Evolutionary conservation across 2,888 invertebrate species (phyloP).

Genomic region (Troilus luridus): DNA sequence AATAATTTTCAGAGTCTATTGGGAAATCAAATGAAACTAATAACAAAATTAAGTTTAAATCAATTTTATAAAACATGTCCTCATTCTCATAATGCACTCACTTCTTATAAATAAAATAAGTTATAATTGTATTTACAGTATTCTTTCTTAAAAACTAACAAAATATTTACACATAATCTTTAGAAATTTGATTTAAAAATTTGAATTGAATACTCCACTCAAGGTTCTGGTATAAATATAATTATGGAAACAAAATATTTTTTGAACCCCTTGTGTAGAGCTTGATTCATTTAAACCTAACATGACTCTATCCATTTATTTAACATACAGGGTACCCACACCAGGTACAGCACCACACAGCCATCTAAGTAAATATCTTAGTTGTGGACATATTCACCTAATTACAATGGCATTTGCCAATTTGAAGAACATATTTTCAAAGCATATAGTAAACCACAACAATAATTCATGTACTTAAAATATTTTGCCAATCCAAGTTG

Average conservation of each 20-base stretch:
- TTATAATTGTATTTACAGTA: slow-evolving; percentile 55
- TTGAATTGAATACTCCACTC: slow-evolving; percentile 29
- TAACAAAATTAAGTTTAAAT: slow-evolving; percentile 15
- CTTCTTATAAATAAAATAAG: slow-evolving; percentile 55
- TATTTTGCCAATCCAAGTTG: slow-evolving; percentile 8
- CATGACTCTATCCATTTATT: slow-evolving; percentile 51
- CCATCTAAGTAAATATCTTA: slow-evolving; percentile 55
- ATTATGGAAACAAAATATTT: slow-evolving; percentile 11
- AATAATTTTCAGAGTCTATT: neutral
- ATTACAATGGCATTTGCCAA: neutral
- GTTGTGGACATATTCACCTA: slow-evolving; percentile 17
- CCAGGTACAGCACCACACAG: slow-evolving; percentile 59
- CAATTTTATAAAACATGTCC: slow-evolving; percentile 46
- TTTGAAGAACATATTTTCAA: neutral
- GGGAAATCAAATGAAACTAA: neutral
- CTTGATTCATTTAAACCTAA: slow-evolving; percentile 15
- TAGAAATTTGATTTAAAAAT: slow-evolving; percentile 53
- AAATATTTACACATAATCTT: slow-evolving; percentile 48
- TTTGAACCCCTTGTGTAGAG: slow-evolving; percentile 16
- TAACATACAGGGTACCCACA: slow-evolving; percentile 52
- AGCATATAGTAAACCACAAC: slow-evolving; percentile 28
- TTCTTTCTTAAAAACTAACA: slow-evolving; percentile 50
- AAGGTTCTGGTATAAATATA: slow-evolving; percentile 48
- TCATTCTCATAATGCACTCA: slow-evolving; percentile 32
- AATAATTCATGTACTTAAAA: neutral